These are phyloP conservation scores for Tetheella fluctuosa DNA, from an alignment of 2,888 invertebrate species.

Conservation along the genomic window DNA sequence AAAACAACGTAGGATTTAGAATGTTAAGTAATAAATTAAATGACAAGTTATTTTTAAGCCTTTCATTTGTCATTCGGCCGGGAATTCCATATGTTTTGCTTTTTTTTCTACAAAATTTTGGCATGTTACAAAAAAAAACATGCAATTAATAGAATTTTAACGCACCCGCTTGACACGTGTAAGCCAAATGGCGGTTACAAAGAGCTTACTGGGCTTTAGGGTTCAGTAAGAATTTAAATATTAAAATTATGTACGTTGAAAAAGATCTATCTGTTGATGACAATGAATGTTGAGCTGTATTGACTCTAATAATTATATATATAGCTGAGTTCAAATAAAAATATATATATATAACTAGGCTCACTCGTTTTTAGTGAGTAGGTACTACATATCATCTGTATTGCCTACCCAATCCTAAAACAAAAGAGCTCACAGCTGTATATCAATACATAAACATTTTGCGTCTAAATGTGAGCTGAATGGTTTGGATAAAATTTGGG, in stretches of 20 bases:
- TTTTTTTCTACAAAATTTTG: constrained; percentile 46
- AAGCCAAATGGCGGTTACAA: constrained; percentile 64
- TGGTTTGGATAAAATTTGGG: no score
- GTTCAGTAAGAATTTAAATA: constrained; percentile 33
- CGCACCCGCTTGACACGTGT: constrained; percentile 70
- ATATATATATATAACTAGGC: no score
- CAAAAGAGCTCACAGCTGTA: no score
- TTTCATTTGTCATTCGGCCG: constrained; percentile 51
- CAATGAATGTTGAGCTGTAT: no score
- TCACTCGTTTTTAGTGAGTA: no score
- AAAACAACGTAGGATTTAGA: background rate
- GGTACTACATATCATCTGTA: no score
- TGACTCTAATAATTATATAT: no score
- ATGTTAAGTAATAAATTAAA: constrained; percentile 30
- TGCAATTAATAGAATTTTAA: constrained; percentile 67
- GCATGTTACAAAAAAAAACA: constrained; percentile 60
- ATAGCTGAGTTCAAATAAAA: no score
- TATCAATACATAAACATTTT: no score
- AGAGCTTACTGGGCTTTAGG: constrained; percentile 52
- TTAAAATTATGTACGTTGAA: background rate
- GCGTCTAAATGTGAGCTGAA: no score
- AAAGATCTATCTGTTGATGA: no score
- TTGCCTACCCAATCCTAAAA: no score
- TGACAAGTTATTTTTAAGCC: constrained; percentile 54
- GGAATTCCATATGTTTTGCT: constrained; percentile 37